Evolutionary conservation across 2,797 vertebrate genomes (phyloP).

Genomic region (Thalassophryne amazonica): DNA sequence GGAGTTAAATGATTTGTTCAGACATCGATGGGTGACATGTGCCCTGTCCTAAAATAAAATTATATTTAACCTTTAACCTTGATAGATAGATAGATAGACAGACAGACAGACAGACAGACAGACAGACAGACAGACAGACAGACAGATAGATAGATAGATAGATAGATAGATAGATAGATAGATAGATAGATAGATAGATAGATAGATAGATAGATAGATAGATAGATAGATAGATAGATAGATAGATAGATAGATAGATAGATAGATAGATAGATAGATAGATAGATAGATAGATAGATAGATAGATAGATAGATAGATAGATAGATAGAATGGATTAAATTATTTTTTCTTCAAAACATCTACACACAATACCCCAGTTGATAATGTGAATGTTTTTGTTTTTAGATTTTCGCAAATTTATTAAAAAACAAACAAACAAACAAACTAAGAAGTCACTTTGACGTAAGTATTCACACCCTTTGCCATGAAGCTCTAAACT

Average conservation of each 20-base stretch:
- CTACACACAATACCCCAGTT: too few relatives aligned
- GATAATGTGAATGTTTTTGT: too few relatives aligned
- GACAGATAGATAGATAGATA: too few relatives aligned
- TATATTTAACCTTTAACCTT: not conserved
- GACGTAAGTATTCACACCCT: too few relatives aligned
- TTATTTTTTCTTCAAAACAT: too few relatives aligned
- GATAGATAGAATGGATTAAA: not conserved
- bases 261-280: not conserved
- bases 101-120: not conserved
- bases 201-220: not conserved
- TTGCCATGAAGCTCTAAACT: too few relatives aligned
- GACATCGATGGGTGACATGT: not conserved
- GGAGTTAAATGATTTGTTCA: too few relatives aligned
- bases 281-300: not conserved
- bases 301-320: not conserved
- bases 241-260: not conserved
- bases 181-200: not conserved
- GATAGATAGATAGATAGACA: not conserved
- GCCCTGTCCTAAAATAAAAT: constrained; percentile 12
- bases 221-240: not conserved
- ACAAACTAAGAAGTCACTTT: too few relatives aligned
- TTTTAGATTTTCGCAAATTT: too few relatives aligned
- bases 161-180: not conserved
- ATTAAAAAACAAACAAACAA: too few relatives aligned
- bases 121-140: too few relatives aligned